Evolutionary conservation across 2,888 invertebrate genomes (phyloP), one percentile per base, ranked within the genome.

Genomic region (Strigamia transsilvanica): DNA sequence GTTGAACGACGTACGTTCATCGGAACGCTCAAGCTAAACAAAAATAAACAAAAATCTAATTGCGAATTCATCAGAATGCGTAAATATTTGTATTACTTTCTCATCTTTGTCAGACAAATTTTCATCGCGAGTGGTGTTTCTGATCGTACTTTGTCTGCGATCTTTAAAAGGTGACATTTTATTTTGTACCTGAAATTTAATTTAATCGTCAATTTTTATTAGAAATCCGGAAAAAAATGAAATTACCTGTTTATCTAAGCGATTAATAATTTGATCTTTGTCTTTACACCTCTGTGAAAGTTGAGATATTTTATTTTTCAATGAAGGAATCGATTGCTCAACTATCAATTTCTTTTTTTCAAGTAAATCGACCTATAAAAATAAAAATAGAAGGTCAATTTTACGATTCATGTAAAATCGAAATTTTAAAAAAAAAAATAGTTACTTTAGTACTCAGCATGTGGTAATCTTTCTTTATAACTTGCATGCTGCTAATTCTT

Each of bases 401-500:
- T 27, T 56, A 80, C 46, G 13, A 66, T 23, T 9, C 7, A 38
- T 46, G 0, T 10, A 18, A 38, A 23, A 46, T 80, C 1, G 42
- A 3, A 80, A 80, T 38, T 38, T 9, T 23, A 3, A 23, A 78
- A 78, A 78, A 79, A 9, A 13, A 7, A 27, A 27, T 79, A 61
- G 80, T 5, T 21, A 78, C 83, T 79, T 83, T 82, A 13, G 32
- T 46, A n/a, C 41, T 21, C 73, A 83, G 13, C n/a, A 42, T 15
- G 56, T 83, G 82, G 56, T 83, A 78, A 27, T 83, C 83, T 61
- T 80, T 82, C 34, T 83, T 83, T 32, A 82, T 38, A 0, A 80
- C 38, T 61, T 83, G 83, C 18, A 83, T 34, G 34, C 83, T 83
- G 77, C 56, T 83, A 51, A 83, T 80, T 79, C 83, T 66, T 66